Conservation (phyloP, 2,113 vertebrate species). For the Numida meleagris region DNA sequence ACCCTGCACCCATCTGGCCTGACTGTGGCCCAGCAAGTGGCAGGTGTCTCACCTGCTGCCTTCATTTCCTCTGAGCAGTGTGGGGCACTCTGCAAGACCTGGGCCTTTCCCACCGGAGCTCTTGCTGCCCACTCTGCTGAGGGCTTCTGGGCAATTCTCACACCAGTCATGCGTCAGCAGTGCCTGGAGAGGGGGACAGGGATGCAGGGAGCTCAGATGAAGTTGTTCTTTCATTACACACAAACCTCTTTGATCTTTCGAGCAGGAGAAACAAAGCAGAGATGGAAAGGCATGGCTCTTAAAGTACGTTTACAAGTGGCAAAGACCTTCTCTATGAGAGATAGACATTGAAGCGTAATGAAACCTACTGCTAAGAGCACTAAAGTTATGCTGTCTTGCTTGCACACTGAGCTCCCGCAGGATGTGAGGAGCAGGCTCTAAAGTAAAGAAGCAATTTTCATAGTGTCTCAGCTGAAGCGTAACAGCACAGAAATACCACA, state of each 20-base stretch:
- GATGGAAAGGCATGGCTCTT: neutral
- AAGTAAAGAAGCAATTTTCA: neutral
- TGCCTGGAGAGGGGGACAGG: neutral
- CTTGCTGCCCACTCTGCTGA: accelerated
- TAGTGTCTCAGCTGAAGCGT: neutral
- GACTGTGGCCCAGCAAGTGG: accelerated
- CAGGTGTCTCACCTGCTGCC: accelerated
- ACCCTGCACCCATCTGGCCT: neutral
- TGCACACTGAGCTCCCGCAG: neutral
- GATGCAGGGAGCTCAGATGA: neutral
- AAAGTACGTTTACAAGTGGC: neutral
- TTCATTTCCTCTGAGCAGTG: neutral
- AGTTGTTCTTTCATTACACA: neutral
- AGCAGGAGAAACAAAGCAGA: neutral
- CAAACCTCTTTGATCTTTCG: neutral
- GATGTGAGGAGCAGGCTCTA: neutral
- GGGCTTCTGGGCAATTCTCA: neutral
- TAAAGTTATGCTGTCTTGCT: neutral
- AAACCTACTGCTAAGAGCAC: neutral
- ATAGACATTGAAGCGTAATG: neutral
- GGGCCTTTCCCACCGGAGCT: neutral
- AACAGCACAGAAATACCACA: neutral
- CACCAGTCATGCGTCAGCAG: neutral
- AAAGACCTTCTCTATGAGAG: neutral
- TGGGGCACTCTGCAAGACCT: too few species aligned